Percentiles rank a stretch among this genome's conserved stretches.
These are phyloP conservation scores for Etheostoma cragini DNA, from an alignment of 2,113 vertebrate genomes.

Conservation along the genomic window DNA sequence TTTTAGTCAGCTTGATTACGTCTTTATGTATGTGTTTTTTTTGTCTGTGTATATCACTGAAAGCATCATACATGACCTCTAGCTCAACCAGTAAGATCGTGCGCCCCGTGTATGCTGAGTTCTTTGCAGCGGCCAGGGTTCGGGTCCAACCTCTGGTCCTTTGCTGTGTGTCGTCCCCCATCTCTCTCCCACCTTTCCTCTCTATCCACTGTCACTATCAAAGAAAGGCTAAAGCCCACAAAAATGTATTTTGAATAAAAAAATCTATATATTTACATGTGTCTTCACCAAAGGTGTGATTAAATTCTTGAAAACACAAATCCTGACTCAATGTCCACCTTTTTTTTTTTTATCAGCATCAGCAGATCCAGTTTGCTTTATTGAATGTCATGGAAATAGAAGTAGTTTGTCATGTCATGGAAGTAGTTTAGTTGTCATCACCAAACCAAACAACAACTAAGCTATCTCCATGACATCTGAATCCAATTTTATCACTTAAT, in stretches of 20 bases:
- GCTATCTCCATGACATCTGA: neutral
- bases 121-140: too few species aligned
- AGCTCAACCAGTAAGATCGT: too few species aligned
- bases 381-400: neutral
- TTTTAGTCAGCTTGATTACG: neutral
- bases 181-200: too few species aligned
- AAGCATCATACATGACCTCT: neutral
- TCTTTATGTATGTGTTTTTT: neutral
- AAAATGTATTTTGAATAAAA: too few species aligned
- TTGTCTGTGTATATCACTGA: neutral
- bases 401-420: too few species aligned
- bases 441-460: neutral
- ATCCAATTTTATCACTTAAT: neutral
- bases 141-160: too few species aligned
- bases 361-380: neutral
- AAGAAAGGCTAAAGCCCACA: too few species aligned
- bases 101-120: too few species aligned
- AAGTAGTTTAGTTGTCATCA: neutral
- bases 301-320: neutral
- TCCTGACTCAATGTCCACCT: neutral
- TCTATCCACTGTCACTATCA: too few species aligned
- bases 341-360: neutral
- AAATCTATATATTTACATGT: neutral
- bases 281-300: neutral
- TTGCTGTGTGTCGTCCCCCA: too few species aligned